A percentile compares a stretch with the other conserved stretches of the same genome.
Conservation (phyloP, 2,113 vertebrate genomes). For the Pelecanus crispus region DNA sequence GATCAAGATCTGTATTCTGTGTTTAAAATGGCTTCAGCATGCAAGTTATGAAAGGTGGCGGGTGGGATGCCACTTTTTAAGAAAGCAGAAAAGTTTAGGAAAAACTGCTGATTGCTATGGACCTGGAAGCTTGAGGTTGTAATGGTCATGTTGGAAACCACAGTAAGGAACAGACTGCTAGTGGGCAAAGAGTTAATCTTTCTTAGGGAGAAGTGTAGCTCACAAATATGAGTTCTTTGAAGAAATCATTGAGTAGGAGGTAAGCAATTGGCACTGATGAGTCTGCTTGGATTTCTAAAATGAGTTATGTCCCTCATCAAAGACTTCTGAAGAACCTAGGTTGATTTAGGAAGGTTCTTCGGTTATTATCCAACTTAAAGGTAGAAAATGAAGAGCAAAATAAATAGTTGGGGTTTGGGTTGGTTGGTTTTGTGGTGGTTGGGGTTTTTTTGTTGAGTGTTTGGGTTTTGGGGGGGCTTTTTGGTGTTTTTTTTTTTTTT, state of each 20-base stretch:
- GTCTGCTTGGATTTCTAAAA: background rate
- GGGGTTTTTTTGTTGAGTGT: no score
- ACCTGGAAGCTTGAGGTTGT: background rate
- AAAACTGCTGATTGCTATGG: background rate
- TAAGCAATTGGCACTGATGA: background rate
- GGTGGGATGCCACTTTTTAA: background rate
- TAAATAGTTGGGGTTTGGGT: background rate
- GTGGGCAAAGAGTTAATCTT: background rate
- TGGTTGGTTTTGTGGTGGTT: no score
- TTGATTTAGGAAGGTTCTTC: background rate
- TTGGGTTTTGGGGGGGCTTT: no score
- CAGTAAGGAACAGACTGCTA: background rate
- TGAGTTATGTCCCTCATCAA: background rate
- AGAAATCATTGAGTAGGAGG: background rate
- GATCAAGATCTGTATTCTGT: background rate
- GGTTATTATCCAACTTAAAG: background rate
- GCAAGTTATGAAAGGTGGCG: background rate
- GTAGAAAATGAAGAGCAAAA: background rate
- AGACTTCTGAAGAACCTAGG: background rate
- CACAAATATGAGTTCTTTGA: background rate
- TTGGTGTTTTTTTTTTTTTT: background rate
- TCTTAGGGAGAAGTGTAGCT: background rate
- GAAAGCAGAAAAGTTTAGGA: background rate
- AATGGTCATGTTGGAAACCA: background rate
- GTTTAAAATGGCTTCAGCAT: background rate